Conservation (phyloP, 2,888 invertebrate genomes). For the Busseola fusca region DNA sequence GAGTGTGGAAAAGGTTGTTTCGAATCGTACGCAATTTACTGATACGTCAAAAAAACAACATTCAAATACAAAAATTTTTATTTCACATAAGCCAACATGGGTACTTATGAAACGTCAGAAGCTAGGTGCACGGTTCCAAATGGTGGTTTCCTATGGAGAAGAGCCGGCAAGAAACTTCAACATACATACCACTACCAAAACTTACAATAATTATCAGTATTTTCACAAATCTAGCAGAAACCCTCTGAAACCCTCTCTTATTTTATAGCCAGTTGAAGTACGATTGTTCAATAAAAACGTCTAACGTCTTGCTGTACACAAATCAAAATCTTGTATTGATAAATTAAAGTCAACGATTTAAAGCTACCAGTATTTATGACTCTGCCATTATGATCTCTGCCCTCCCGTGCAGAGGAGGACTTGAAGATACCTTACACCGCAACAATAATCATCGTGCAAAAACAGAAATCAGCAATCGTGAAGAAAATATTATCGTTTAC, state of each 20-base stretch:
- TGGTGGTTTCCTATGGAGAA: too few species aligned
- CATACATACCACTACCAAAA: background rate
- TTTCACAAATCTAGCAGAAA: background rate
- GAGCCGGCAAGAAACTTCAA: too few species aligned
- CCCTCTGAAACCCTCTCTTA: background rate
- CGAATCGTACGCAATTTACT: background rate
- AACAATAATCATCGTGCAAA: slow-evolving; percentile 42
- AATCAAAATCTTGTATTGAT: slow-evolving; percentile 51
- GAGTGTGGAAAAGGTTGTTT: background rate
- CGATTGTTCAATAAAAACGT: slow-evolving; percentile 38
- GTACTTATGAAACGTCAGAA: too few species aligned
- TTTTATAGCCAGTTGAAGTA: slow-evolving; percentile 19
- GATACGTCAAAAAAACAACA: background rate
- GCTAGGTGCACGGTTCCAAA: too few species aligned
- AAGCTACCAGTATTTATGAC: slow-evolving; percentile 50
- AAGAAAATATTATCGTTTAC: slow-evolving; percentile 54
- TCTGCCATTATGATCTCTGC: slow-evolving; percentile 49
- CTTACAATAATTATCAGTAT: background rate
- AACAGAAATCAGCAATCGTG: slow-evolving; percentile 45
- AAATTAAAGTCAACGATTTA: slow-evolving; percentile 48
- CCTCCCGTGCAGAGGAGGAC: slow-evolving; percentile 27
- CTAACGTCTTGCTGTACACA: slow-evolving; percentile 30
- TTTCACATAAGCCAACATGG: too few species aligned
- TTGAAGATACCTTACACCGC: slow-evolving; percentile 42
- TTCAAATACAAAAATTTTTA: too few species aligned